phyloP scores from a whole-genome alignment of 2,113 vertebrate genomes.

The Gallinago media region DNA sequence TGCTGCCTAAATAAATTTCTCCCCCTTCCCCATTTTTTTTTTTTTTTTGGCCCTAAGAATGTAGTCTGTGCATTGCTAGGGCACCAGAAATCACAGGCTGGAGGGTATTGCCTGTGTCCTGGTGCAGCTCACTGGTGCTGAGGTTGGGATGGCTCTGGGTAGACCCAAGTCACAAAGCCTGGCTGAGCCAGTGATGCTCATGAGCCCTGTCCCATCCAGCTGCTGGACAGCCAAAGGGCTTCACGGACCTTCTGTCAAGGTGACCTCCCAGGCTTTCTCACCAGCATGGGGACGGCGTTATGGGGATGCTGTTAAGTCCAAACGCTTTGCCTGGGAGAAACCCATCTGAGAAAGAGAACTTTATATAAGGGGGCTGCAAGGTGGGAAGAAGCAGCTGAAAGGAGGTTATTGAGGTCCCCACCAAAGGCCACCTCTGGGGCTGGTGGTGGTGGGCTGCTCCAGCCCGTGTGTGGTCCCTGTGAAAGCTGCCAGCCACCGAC shows the following conservation, averaged over 20 bases:
- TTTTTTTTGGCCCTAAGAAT: not conserved
- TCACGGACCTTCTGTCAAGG: not conserved
- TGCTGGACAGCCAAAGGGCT: not conserved
- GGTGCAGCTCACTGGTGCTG: fast-evolving
- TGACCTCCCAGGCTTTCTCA: not conserved
- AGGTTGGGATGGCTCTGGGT: not conserved
- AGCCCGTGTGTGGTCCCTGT: constrained; percentile 53
- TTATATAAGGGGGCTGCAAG: not conserved
- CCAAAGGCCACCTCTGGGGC: not conserved
- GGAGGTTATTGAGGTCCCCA: not conserved
- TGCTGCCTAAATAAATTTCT: not conserved
- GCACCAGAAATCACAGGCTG: not conserved
- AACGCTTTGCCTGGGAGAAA: fast-evolving
- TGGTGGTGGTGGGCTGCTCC: not conserved
- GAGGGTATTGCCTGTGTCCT: not conserved
- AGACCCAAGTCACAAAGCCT: not conserved
- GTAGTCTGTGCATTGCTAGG: fast-evolving
- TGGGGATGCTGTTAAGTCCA: not conserved
- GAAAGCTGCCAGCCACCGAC: not conserved
- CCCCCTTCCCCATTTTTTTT: no score
- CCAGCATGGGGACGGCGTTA: not conserved
- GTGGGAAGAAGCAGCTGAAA: not conserved
- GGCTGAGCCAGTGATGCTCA: not conserved
- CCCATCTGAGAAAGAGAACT: fast-evolving
- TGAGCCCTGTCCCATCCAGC: not conserved